Evolutionary conservation across 2,888 invertebrate species (phyloP), one percentile per base, ranked within the genome.

Genomic region (Liposcelis brunnea): DNA sequence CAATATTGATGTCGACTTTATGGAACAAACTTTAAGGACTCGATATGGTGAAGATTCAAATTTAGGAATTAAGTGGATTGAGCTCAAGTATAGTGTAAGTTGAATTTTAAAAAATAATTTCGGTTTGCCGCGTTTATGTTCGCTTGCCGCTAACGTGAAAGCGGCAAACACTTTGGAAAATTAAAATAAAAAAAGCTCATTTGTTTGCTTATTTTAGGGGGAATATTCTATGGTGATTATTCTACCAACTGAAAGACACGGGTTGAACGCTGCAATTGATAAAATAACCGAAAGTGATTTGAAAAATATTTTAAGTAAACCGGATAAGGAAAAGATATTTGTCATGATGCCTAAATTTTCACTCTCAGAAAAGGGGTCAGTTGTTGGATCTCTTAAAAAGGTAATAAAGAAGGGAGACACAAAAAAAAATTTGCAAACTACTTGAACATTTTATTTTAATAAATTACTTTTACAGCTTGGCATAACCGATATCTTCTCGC

Each of bases 1-100:
- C 18, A 18, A 7, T 7, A 18, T 40, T 5, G 18, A 63, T 2
- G 69, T 70, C 0, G 66, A 70, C 0, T 80, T 75, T 54, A 90
- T 91, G 85, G 75, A 74, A 53, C 66, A 74, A 10, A 72, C 69
- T 2, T 70, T 72, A 31, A 71, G 71, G 49, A 80, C 80, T 56
- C 79, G 72, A 53, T 75, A 69, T 50, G 63, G 66, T 1, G 74
- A 77, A 50, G 76, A 78, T 0, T 52, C 61, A 0, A 70, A 71
- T 44, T 65, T 77, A 15, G 72, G 81, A 50, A 74, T 80, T 0
- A 78, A 80, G 58, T 75, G 85, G 45, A 58, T 85, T 47, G 70
- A 80, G 51, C 59, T 85, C 58, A 80, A 83, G 0, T 85, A 84
- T 55, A 65, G 73, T 60, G 80, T 79, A 19, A 40, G 18, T 40